Evolutionary conservation across 1,140 invertebrate species (phyloP), one percentile per base, ranked within the genome.

Genomic region (Camponotus vicinus): DNA sequence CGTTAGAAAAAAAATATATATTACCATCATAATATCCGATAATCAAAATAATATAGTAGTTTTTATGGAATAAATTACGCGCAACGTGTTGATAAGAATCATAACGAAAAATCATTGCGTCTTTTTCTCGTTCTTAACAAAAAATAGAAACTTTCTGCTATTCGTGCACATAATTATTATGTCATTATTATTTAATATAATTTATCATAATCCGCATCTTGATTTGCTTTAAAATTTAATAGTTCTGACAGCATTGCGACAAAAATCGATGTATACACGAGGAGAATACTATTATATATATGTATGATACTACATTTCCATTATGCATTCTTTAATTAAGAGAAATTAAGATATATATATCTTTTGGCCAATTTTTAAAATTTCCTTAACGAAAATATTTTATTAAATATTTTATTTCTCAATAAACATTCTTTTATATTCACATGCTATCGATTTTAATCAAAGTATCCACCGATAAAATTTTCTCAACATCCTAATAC

Each of bases 161-260:
- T 40, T 61, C 2, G 5, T 45, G 42, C 40, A 27, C 15, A 13
- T 27, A 75, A 49, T 13, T 45, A 45, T 63, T 40, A 34, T 27
- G 27, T 82, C 18, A 45, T 32, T 40, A 45, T 32, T 40, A 37
- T 7, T 71, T 57, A 21, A 45, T 27, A 27, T 49, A 18, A 82
- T 61, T 82, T 37, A 34, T 0, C 55, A 21, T 34, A 5, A 69
- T 32, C 34, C 45, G 34, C 3, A 34, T 40, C n/a, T 80, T 27
- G n/a, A 32, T n/a, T 11, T n/a, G 63, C 32, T 67, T 27, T 1
- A 13, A 78, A 66, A 49, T 78, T 78, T 78, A 27, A 42, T 61
- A 66, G 18, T 66, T 61, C 37, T 27, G 18, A 66, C 61, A 55
- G 64, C 42, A 55, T 27, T 45, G 63, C 64, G 64, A 79, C 32